A percentile compares a stretch with the other conserved stretches of the same genome.
phyloP scores from a whole-genome alignment of 2,888 invertebrate genomes.

The Osmoderma eremita region DNA sequence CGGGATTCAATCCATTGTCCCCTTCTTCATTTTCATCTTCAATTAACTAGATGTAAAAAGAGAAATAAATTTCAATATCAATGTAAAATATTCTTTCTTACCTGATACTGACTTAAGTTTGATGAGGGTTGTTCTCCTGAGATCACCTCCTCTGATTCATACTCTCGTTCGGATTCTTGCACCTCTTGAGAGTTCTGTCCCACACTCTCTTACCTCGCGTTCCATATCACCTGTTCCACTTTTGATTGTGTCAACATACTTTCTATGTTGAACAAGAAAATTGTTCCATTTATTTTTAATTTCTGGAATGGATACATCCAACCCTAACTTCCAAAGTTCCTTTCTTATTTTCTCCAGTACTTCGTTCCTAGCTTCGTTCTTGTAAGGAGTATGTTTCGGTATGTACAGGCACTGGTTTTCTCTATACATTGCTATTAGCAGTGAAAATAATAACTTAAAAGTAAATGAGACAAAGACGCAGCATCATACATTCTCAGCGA shows the following conservation, averaged over 20 bases:
- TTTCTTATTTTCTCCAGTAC: background rate
- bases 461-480: too few relatives aligned
- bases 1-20: conserved; percentile 4
- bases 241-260: background rate
- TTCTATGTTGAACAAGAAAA: conserved; percentile 2
- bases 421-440: background rate
- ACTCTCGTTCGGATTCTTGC: background rate
- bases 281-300: conserved; percentile 5
- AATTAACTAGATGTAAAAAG: background rate
- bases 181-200: background rate
- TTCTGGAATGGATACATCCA: background rate
- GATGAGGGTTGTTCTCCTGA: background rate
- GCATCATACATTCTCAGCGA: too few relatives aligned
- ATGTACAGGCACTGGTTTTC: background rate
- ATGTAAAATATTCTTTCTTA: background rate
- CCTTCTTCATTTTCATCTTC: background rate
- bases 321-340: background rate
- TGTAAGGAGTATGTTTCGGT: background rate
- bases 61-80: background rate
- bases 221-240: background rate
- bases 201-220: background rate
- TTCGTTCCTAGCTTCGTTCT: background rate
- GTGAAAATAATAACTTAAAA: too few relatives aligned
- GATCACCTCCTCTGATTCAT: background rate
- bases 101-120: background rate